Conservation (phyloP, 2,797 vertebrate genomes). For the Melanotaenia parkinsoni region DNA sequence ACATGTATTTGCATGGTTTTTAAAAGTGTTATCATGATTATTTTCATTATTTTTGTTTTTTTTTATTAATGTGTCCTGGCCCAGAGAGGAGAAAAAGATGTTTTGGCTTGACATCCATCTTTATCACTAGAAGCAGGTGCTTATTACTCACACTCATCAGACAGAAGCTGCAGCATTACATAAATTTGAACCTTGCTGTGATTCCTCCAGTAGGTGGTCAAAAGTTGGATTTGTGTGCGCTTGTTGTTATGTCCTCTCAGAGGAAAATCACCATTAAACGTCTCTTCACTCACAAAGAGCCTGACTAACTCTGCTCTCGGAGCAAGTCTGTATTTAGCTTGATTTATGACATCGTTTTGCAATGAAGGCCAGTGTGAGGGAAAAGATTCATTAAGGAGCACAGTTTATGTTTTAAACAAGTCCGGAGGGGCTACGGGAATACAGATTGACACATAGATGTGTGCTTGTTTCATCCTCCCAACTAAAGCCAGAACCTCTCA, state of each 20-base stretch:
- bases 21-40: neutral
- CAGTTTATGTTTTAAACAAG: slow-evolving; percentile 78
- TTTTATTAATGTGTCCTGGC: slow-evolving; percentile 18
- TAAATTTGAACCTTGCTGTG: slow-evolving; percentile 17
- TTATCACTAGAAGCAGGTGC: slow-evolving; percentile 7
- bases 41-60: slow-evolving; percentile 8
- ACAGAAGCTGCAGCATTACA: slow-evolving; percentile 35
- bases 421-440: slow-evolving; percentile 72
- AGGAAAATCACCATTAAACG: slow-evolving; percentile 58
- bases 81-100: slow-evolving; percentile 8
- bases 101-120: slow-evolving; percentile 33
- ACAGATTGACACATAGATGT: slow-evolving; percentile 81
- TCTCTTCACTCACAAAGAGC: slow-evolving; percentile 64
- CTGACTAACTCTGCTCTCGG: slow-evolving; percentile 45
- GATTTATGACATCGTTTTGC: slow-evolving; percentile 81
- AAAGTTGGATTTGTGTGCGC: slow-evolving; percentile 49
- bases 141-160: slow-evolving; percentile 42
- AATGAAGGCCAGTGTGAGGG: slow-evolving; percentile 72
- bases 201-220: slow-evolving; percentile 36
- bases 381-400: slow-evolving; percentile 80
- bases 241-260: slow-evolving; percentile 36
- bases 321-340: slow-evolving; percentile 71
- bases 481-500: slow-evolving; percentile 60
- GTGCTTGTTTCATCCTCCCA: slow-evolving; percentile 69
- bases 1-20: slow-evolving; percentile 11